phyloP scores from a whole-genome alignment of 2,113 vertebrate species.

The Nematolebias whitei region DNA sequence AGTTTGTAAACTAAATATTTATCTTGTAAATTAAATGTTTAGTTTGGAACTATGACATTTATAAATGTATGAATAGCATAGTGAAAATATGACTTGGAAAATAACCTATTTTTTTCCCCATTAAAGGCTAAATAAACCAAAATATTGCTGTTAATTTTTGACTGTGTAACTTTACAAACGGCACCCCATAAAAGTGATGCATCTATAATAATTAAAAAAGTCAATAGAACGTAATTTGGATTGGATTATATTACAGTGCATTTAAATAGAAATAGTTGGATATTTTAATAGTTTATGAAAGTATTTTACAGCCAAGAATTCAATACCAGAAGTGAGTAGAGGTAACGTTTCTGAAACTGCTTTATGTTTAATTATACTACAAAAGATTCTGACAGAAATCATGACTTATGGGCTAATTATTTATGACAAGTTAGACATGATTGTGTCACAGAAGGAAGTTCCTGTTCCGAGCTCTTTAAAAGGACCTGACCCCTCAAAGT shows the following conservation, averaged over 20 bases:
- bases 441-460: slow-evolving; percentile 65
- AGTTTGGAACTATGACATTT: no score
- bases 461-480: slow-evolving; percentile 27
- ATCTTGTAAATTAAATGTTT: no score
- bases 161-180: no score
- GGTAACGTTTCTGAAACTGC: slow-evolving; percentile 12
- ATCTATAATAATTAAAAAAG: neutral
- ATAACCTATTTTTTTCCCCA: no score
- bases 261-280: no score
- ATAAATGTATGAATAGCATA: no score
- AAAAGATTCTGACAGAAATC: neutral
- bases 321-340: neutral
- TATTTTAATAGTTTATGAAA: neutral
- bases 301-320: neutral
- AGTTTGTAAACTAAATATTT: no score
- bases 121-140: no score
- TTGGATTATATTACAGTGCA: neutral
- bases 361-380: slow-evolving; percentile 20
- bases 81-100: no score
- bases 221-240: neutral
- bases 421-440: slow-evolving; percentile 47
- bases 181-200: no score
- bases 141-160: no score
- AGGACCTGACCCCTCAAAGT: slow-evolving; percentile 53
- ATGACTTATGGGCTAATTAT: slow-evolving; percentile 14